Conservation (phyloP, 1,140 invertebrate species). For the Cherax quadricarinatus region DNA sequence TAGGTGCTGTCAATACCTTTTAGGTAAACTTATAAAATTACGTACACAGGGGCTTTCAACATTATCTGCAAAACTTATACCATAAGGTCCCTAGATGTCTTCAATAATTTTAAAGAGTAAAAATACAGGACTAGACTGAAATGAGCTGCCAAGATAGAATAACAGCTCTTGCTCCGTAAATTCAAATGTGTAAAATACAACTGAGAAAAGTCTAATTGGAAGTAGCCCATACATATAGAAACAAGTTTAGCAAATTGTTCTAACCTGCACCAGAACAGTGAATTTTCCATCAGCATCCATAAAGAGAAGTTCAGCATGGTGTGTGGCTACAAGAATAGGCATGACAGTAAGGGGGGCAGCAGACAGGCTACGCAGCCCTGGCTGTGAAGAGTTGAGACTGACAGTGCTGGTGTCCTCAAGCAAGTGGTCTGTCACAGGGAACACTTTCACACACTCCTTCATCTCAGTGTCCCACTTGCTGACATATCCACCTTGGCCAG, state of each 20-base stretch:
- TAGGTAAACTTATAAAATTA: too few relatives aligned
- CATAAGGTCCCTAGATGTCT: too few relatives aligned
- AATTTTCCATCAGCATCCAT: constrained; percentile 54
- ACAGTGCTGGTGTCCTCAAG: constrained; percentile 46
- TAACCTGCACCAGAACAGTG: constrained; percentile 44
- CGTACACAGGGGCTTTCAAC: too few relatives aligned
- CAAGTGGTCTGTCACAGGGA: constrained; percentile 68
- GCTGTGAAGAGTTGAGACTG: constrained; percentile 61
- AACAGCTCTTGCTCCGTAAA: too few relatives aligned
- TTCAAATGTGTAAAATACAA: too few relatives aligned
- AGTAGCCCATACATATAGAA: neutral
- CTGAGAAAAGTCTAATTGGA: too few relatives aligned
- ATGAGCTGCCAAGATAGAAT: too few relatives aligned
- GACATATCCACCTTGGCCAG: constrained; percentile 64
- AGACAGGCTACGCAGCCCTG: constrained; percentile 56
- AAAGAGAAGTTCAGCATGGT: constrained; percentile 63
- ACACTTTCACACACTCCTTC: constrained; percentile 64
- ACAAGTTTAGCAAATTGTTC: neutral
- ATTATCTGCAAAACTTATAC: too few relatives aligned
- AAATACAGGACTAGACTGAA: too few relatives aligned
- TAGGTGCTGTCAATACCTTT: too few relatives aligned
- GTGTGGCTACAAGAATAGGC: constrained; percentile 63
- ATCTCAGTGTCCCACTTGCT: constrained; percentile 69
- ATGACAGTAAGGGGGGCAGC: constrained; percentile 1
- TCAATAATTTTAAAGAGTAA: too few relatives aligned